A percentile compares a stretch with the other conserved stretches of the same genome.
phyloP scores from a whole-genome alignment of 2,797 vertebrate species.

The Hephaestus fuliginosus region DNA sequence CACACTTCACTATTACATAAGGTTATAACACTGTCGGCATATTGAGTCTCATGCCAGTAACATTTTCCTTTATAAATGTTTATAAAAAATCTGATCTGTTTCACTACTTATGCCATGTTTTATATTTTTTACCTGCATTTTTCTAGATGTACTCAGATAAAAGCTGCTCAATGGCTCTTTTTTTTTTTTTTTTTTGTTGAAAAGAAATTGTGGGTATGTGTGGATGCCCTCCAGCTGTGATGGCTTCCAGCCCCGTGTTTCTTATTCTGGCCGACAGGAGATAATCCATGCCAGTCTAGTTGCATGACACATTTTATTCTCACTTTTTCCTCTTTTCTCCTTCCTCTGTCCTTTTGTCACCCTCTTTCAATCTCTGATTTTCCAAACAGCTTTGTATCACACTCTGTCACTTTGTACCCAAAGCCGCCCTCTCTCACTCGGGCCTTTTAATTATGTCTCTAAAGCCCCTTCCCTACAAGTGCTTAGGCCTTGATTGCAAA shows the following conservation, averaged over 20 bases:
- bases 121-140: rapidly evolving
- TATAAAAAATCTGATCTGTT: not conserved
- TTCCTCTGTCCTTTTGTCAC: slow-evolving; percentile 41
- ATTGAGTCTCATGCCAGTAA: not conserved
- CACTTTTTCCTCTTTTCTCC: slow-evolving; percentile 8
- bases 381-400: slow-evolving; percentile 46
- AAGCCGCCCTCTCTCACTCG: slow-evolving; percentile 64
- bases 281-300: slow-evolving; percentile 52
- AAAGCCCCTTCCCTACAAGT: slow-evolving; percentile 70
- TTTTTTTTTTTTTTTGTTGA: not conserved
- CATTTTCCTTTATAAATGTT: not conserved
- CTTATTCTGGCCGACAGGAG: not conserved
- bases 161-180: not conserved
- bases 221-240: not conserved
- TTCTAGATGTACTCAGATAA: not conserved
- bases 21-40: not conserved
- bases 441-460: slow-evolving; percentile 78
- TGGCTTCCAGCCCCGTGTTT: not conserved
- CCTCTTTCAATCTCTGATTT: slow-evolving; percentile 42
- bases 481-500: slow-evolving; percentile 82
- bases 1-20: not conserved
- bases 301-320: slow-evolving; percentile 34
- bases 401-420: slow-evolving; percentile 65
- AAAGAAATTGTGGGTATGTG: not conserved
- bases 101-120: not conserved